Conservation (phyloP, 1,140 invertebrate species). For the Brachionus rotundiformis region DNA sequence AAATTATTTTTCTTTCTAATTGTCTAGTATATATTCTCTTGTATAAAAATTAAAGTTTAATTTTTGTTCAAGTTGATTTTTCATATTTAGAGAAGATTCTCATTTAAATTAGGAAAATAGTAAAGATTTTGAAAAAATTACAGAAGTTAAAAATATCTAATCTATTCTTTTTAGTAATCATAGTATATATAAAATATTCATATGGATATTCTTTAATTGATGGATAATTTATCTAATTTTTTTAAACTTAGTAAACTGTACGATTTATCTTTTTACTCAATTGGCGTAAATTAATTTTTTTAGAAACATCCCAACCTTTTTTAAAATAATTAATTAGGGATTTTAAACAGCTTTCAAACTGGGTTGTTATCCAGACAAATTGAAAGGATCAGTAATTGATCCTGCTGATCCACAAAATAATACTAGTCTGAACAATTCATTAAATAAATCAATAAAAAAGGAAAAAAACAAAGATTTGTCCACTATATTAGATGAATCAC, state of each 20-base stretch:
- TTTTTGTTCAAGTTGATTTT: background rate
- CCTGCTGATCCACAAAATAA: slow-evolving; percentile 39
- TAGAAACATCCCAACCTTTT: background rate
- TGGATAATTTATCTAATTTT: too few relatives aligned
- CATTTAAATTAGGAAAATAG: too few relatives aligned
- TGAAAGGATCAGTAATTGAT: slow-evolving; percentile 39
- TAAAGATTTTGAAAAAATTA: background rate
- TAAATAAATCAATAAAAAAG: slow-evolving; percentile 5
- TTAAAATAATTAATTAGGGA: background rate
- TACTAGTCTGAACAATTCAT: slow-evolving; percentile 19
- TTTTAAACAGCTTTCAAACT: slow-evolving; percentile 20
- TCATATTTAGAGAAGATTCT: too few relatives aligned
- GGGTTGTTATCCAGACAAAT: slow-evolving; percentile 51
- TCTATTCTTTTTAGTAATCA: too few relatives aligned
- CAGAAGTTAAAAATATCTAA: too few relatives aligned
- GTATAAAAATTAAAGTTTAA: background rate
- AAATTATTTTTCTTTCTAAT: background rate
- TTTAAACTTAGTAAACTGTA: too few relatives aligned
- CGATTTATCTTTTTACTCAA: too few relatives aligned
- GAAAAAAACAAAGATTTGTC: slow-evolving; percentile 39
- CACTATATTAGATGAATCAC: slow-evolving; percentile 17
- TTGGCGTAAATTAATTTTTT: too few relatives aligned
- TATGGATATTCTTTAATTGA: too few relatives aligned
- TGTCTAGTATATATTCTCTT: background rate
- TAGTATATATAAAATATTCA: too few relatives aligned